These are phyloP conservation scores for Rhinatrema bivittatum DNA, from an alignment of 2,797 vertebrate species.

Conservation along the genomic window DNA sequence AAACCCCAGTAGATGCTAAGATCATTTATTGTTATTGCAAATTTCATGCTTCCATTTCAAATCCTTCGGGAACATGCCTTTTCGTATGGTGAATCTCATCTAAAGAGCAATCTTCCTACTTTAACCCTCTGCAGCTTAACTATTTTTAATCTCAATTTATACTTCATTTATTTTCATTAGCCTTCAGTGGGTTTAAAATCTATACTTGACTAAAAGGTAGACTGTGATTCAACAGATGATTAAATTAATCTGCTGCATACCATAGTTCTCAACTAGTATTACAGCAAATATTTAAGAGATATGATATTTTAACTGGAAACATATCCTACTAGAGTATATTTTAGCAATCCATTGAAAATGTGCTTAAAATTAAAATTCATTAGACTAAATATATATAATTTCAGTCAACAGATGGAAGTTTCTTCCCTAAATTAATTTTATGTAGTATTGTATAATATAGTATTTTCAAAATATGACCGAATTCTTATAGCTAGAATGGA, in stretches of 20 bases:
- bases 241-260: background rate
- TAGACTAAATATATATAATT: no score
- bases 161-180: background rate
- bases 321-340: background rate
- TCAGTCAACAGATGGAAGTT: no score
- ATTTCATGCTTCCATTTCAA: slow-evolving; percentile 3
- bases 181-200: background rate
- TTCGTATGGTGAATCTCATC: background rate
- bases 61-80: background rate
- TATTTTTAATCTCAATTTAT: background rate
- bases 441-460: no score
- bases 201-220: background rate
- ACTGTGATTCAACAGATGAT: no score
- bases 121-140: background rate
- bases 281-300: slow-evolving; percentile 1
- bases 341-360: slow-evolving; percentile 8
- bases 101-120: background rate
- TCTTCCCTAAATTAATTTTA: no score
- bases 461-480: no score
- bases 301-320: background rate
- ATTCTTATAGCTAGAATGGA: no score
- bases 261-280: background rate
- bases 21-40: slow-evolving; percentile 15
- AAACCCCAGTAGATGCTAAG: background rate
- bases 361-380: slow-evolving; percentile 10